Evolutionary conservation across 2,888 invertebrate genomes (phyloP), one percentile per base, ranked within the genome.

Genomic region (Papilio protenor): DNA sequence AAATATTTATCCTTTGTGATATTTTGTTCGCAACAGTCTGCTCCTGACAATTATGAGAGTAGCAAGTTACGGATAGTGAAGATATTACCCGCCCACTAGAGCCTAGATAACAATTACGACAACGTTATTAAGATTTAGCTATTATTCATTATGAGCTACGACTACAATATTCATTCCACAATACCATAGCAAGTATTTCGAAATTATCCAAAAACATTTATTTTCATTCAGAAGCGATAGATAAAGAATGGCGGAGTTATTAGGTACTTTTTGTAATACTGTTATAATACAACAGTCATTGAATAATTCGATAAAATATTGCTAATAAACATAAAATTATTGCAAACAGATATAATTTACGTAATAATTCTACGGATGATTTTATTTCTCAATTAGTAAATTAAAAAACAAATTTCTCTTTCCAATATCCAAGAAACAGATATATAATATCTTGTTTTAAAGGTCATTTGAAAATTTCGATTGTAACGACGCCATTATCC

Each of bases 71-170:
- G 91, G 90, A 93, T 93, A 89, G 88, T 87, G 83, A 87, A 86
- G 87, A 87, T 84, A 86, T 85, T 84, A 85, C 88, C 87, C 85
- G 88, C 89, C 89, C 81, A 84, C 87, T 82, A 83, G 86, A 84
- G 88, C 85, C 90, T 89, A 93, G 93, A 93, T 93, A 92, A 92
- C 90, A 93, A 93, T 93, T 92, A 93, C 88, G 85, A 85, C 80
- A 83, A 87, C 86, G 90, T 92, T 93, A 93, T 91, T 93, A 93
- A 93, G 88, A 89, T 90, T 86, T 88, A 82, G 85, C 88, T 88
- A 93, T 94, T 91, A 94, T 89, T 94, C 93, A 93, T 91, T 40
- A 45, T 66, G n/a, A 87, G 85, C 88, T 87, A 86, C 87, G 88
- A 86, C 87, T 89, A 59, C 86, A 83, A 85, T 85, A 89, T 91